These are phyloP conservation scores for Boloria selene DNA, from an alignment of 2,888 invertebrate genomes.

Conservation along the genomic window DNA sequence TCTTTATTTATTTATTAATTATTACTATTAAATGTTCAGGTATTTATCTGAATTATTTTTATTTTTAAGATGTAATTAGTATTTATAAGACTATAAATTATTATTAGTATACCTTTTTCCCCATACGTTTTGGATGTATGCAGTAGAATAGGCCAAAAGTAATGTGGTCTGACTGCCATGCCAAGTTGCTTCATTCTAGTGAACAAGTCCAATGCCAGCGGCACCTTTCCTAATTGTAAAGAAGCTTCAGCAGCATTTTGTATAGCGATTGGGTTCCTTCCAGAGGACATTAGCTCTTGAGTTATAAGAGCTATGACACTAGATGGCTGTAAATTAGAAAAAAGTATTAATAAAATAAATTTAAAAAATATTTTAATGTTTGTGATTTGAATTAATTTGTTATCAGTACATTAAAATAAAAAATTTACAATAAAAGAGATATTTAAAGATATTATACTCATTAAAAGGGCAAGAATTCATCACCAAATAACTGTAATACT, in stretches of 20 bases:
- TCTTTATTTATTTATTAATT: no score
- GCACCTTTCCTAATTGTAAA: slow-evolving; percentile 69
- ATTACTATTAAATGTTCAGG: no score
- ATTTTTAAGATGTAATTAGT: no score
- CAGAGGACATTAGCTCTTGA: slow-evolving; percentile 70
- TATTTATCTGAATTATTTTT: no score
- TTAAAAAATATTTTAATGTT: not conserved
- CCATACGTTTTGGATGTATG: slow-evolving; percentile 73
- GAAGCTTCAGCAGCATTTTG: slow-evolving; percentile 81
- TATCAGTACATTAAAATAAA: no score
- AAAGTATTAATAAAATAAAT: not conserved
- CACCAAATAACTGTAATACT: no score
- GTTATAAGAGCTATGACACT: slow-evolving; percentile 67
- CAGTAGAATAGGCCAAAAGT: slow-evolving; percentile 85
- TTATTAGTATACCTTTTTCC: slow-evolving; percentile 68
- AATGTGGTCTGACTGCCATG: slow-evolving; percentile 80
- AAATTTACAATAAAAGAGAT: no score
- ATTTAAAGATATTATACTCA: no score
- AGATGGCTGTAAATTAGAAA: slow-evolving; percentile 62
- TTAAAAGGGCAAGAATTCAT: no score
- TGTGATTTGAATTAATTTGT: no score
- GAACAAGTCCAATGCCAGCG: slow-evolving; percentile 72
- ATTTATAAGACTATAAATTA: no score
- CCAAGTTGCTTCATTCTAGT: slow-evolving; percentile 66
- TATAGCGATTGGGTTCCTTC: slow-evolving; percentile 74